phyloP scores from a whole-genome alignment of 2,888 invertebrate genomes.

The Cryptosula pallasiana region DNA sequence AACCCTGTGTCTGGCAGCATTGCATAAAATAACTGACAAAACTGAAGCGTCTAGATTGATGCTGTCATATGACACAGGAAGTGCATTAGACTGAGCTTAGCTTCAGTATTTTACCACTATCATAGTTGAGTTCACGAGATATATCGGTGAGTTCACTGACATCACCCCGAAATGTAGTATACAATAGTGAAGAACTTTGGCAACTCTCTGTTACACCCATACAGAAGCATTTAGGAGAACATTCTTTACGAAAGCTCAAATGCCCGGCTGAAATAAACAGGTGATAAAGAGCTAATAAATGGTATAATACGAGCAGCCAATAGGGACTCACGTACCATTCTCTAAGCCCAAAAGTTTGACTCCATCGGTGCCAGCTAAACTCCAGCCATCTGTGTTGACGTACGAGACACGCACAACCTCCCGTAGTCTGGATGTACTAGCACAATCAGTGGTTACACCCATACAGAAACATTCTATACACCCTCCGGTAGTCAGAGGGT shows the following conservation, averaged over 20 bases:
- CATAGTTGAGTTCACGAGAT: background rate
- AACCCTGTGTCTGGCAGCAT: too few species aligned
- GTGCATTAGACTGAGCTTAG: too few species aligned
- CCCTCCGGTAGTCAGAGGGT: conserved; percentile 72
- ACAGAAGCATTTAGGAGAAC: background rate
- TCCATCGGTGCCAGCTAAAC: background rate
- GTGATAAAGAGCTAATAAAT: background rate
- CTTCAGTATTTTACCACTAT: background rate
- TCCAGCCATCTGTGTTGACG: background rate
- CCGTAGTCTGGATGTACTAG: conserved; percentile 71
- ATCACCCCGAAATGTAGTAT: background rate
- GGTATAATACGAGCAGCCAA: background rate
- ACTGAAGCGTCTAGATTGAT: too few species aligned
- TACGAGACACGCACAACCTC: conserved; percentile 1
- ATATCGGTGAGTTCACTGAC: conserved; percentile 12
- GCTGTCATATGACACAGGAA: too few species aligned
- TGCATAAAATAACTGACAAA: too few species aligned
- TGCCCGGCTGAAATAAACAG: background rate
- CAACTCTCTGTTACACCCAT: background rate
- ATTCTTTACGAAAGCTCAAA: background rate
- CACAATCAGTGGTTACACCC: conserved; percentile 75
- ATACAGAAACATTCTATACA: conserved; percentile 95
- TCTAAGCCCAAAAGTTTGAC: background rate
- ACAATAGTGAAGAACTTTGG: background rate
- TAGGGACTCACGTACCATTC: background rate